Evolutionary conservation across 2,797 vertebrate genomes (phyloP).

Genomic region (Nyctibius grandis): DNA sequence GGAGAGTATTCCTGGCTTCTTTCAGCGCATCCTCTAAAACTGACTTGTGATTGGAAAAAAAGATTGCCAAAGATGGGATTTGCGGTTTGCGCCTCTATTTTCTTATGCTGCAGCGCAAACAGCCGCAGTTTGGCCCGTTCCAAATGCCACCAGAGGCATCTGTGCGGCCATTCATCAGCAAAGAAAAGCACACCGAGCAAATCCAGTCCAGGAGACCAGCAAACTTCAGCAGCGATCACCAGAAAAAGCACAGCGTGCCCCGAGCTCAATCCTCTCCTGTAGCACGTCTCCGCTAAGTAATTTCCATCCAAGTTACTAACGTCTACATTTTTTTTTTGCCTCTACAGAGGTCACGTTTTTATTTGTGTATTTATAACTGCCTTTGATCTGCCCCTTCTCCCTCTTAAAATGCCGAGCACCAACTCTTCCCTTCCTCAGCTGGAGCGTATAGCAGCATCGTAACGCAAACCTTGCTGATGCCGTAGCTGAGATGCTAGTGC

Average conservation of each 20-base stretch:
- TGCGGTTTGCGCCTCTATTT: neutral
- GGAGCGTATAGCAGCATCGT: neutral
- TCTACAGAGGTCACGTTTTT: neutral
- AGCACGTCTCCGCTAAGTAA: neutral
- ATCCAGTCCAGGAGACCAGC: neutral
- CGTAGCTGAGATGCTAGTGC: neutral
- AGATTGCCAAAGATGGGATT: fast-evolving
- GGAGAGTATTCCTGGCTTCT: neutral
- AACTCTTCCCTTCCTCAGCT: neutral
- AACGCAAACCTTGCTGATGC: neutral
- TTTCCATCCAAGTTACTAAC: neutral
- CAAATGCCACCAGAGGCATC: neutral
- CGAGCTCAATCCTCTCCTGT: neutral
- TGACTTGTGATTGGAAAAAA: neutral
- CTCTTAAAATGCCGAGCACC: neutral
- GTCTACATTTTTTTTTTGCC: neutral
- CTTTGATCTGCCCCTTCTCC: neutral
- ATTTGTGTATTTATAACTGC: neutral
- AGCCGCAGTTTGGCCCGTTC: neutral
- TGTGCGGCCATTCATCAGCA: neutral
- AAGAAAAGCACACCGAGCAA: neutral
- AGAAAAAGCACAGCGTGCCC: neutral
- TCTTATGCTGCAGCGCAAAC: neutral
- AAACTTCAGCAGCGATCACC: neutral
- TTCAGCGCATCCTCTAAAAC: neutral